Base-by-base conservation (phyloP, 2,797 vertebrate species). In the Apogon talboti region DNA sequence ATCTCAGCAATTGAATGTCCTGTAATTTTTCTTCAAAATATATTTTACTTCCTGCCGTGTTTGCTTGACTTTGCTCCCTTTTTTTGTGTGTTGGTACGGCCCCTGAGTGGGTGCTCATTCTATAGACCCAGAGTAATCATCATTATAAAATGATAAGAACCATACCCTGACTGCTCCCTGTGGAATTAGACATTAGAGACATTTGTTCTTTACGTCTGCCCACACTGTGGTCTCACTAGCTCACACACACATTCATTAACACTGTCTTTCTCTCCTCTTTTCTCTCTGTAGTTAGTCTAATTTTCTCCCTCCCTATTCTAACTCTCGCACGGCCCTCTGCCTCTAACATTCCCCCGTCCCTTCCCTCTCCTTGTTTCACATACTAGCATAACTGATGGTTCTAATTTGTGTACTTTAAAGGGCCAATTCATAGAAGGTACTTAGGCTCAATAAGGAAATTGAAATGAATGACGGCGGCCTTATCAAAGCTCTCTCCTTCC, bases 381-480 rank as follows among this genome's bases (percentile, higher is more conserved):
- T 56, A 54, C 60, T 45, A 67, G 87, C 89, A 88, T 90, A 92
- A 92, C 87, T 85, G 91, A 89, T 90, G 91, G 87, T 77, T 90
- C 89, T 89, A 91, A 93, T 94, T 92, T 93, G 90, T 91, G 84
- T 89, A 84, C 87, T 89, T 91, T 91, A 91, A 89, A 89, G 89
- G 91, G 78, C 83, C 91, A 89, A 91, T 93, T 93, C 87, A 89
- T 92, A 86, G 87, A 89, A 78, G 84, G 89, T 86, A 91, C 89
- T 92, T 88, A 80, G 74, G 75, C 84, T 80, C 68, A 76, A 91
- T 90, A 88, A 89, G 83, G 87, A 90, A 91, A 87, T 86, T 81
- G 85, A 91, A 92, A 91, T 90, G 82, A 92, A 90, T 87, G 86
- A 90, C 83, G 69, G 79, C 78, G 38, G 87, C 83, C 86, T 92